phyloP scores from a whole-genome alignment of 2,888 invertebrate species.

The Perizoma affinitatum region DNA sequence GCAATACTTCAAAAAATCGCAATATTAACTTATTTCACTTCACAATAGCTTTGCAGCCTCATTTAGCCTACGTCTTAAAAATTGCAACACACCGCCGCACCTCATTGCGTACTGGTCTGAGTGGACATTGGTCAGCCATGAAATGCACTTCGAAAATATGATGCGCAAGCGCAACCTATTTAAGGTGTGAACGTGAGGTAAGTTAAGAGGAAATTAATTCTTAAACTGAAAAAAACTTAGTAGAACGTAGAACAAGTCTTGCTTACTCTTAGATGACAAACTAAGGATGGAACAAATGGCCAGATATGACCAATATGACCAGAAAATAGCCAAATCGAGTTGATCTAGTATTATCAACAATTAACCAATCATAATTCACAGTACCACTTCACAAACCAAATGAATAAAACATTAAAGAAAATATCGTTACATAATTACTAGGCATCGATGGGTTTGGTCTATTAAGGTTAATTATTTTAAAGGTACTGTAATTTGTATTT shows the following conservation, averaged over 20 bases:
- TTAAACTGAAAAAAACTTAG: too few relatives aligned
- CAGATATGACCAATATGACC: background rate
- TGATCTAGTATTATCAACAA: background rate
- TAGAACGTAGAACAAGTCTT: too few relatives aligned
- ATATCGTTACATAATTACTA: background rate
- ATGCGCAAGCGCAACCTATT: constrained; percentile 12
- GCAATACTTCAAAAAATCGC: constrained; percentile 3
- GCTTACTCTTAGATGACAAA: background rate
- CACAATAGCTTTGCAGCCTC: constrained; percentile 8
- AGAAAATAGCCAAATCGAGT: too few relatives aligned
- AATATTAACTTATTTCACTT: constrained; percentile 13
- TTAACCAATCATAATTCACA: background rate
- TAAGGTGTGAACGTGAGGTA: too few relatives aligned
- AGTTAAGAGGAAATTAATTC: too few relatives aligned
- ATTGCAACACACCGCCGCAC: constrained; percentile 43
- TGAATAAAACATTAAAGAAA: background rate
- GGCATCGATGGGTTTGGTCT: background rate
- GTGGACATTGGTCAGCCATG: constrained; percentile 44
- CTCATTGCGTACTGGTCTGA: constrained; percentile 42
- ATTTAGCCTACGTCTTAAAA: constrained; percentile 38
- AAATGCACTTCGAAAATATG: constrained; percentile 44
- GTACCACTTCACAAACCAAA: too few relatives aligned
- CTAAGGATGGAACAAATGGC: background rate
- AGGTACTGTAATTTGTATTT: background rate
- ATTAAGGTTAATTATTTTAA: background rate